Conservation (phyloP, 2,888 invertebrate genomes). For the Eupeodes luniger region DNA sequence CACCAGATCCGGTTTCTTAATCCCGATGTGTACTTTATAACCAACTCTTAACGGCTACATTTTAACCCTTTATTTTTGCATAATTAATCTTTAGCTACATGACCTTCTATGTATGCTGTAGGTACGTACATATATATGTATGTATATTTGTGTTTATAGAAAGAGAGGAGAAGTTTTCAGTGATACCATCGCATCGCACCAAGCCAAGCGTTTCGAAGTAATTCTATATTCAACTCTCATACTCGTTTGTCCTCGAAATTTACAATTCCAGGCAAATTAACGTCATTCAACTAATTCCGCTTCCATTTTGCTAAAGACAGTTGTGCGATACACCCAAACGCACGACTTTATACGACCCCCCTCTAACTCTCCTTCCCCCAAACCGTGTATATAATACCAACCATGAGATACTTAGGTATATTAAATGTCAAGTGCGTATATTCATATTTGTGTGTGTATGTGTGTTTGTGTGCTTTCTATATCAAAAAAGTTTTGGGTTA, state of each 20-base stretch:
- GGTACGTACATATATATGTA: background rate
- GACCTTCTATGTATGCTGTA: constrained; percentile 47
- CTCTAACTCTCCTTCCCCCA: background rate
- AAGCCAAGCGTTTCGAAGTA: constrained; percentile 43
- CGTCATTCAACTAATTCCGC: constrained; percentile 76
- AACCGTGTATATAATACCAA: background rate
- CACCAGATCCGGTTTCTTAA: constrained; percentile 54
- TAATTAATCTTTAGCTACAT: constrained; percentile 76
- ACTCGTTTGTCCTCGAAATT: constrained; percentile 75
- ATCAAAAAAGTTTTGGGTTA: constrained; percentile 65
- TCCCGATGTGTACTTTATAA: constrained; percentile 75
- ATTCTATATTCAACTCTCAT: constrained; percentile 75
- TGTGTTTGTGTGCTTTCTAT: constrained; percentile 7
- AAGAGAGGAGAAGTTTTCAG: constrained; percentile 13
- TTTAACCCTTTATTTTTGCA: constrained; percentile 77
- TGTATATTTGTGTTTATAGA: background rate
- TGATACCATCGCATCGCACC: background rate
- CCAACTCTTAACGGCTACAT: constrained; percentile 73
- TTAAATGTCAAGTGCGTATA: constrained; percentile 46
- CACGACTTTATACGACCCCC: background rate
- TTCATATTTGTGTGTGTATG: constrained; percentile 6
- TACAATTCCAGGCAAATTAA: constrained; percentile 76
- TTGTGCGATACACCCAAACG: constrained; percentile 35
- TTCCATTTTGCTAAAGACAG: constrained; percentile 60
- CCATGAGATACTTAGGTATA: constrained; percentile 37